These are phyloP conservation scores for Panthera leo DNA, from an alignment of 2,113 vertebrate genomes.

Conservation along the genomic window DNA sequence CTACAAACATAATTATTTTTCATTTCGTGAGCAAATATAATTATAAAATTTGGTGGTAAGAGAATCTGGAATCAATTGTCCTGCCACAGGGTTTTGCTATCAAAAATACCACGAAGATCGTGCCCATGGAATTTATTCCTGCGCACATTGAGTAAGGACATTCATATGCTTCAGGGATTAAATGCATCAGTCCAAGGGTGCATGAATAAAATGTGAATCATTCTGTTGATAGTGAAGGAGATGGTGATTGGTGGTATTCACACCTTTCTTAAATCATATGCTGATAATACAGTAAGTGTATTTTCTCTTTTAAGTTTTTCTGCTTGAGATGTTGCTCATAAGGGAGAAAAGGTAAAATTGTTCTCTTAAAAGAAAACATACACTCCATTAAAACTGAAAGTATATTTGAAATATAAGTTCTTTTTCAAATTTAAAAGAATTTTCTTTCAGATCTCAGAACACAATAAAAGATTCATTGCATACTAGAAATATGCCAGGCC, in stretches of 20 bases:
- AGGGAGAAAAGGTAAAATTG: background rate
- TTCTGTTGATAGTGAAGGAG: constrained; percentile 41
- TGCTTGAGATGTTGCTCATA: background rate
- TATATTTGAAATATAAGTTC: background rate
- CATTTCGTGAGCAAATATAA: background rate
- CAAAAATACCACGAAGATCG: constrained; percentile 15
- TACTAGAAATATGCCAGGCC: background rate
- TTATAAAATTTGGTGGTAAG: background rate
- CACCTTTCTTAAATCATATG: constrained; percentile 44
- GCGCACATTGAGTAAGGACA: background rate
- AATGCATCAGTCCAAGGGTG: background rate
- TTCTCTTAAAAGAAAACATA: constrained; percentile 28
- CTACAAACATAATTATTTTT: background rate
- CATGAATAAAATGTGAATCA: background rate
- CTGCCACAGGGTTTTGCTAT: background rate
- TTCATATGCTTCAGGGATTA: constrained; percentile 57
- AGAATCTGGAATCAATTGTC: background rate
- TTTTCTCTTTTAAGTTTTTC: constrained; percentile 54
- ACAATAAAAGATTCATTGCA: background rate
- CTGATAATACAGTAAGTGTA: constrained; percentile 24
- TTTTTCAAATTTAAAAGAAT: constrained; percentile 4
- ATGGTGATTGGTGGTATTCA: background rate
- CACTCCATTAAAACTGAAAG: background rate
- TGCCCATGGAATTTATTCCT: constrained; percentile 16
- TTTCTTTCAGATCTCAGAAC: background rate